These are phyloP conservation scores for Podocnemis expansa DNA, from an alignment of 2,113 vertebrate species.

Conservation along the genomic window DNA sequence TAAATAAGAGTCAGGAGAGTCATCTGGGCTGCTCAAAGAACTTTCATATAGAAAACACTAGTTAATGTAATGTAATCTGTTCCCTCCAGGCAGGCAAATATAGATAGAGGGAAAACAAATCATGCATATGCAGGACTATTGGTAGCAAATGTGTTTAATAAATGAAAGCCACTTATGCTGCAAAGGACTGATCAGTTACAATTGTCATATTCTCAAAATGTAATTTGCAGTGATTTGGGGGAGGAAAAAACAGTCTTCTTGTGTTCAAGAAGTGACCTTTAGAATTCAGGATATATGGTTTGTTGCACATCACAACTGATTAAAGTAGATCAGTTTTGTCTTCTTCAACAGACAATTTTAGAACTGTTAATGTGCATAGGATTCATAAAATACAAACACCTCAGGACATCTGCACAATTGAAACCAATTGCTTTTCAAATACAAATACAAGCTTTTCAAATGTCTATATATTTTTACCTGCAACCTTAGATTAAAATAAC, in stretches of 20 bases:
- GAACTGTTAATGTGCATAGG: neutral
- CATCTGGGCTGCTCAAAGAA: neutral
- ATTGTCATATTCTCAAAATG: neutral
- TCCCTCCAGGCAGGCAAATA: neutral
- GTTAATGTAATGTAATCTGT: no score
- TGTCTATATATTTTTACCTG: neutral
- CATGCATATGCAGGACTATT: neutral
- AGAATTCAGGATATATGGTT: neutral
- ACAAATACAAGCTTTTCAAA: constrained; percentile 29
- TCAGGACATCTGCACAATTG: constrained; percentile 16
- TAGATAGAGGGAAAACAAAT: neutral
- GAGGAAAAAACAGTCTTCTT: neutral
- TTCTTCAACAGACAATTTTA: neutral
- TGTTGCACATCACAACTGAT: neutral
- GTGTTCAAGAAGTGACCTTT: neutral
- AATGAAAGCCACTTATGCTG: rapidly evolving
- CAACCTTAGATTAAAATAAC: constrained; percentile 35
- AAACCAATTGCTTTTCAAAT: neutral
- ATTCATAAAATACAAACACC: neutral
- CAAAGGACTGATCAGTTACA: rapidly evolving
- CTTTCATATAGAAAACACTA: no score
- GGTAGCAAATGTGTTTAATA: neutral
- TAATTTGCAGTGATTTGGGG: neutral
- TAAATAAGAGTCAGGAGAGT: neutral
- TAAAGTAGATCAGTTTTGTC: neutral